Conservation (phyloP, 2,797 vertebrate species). For the Chloroceryle inda region DNA sequence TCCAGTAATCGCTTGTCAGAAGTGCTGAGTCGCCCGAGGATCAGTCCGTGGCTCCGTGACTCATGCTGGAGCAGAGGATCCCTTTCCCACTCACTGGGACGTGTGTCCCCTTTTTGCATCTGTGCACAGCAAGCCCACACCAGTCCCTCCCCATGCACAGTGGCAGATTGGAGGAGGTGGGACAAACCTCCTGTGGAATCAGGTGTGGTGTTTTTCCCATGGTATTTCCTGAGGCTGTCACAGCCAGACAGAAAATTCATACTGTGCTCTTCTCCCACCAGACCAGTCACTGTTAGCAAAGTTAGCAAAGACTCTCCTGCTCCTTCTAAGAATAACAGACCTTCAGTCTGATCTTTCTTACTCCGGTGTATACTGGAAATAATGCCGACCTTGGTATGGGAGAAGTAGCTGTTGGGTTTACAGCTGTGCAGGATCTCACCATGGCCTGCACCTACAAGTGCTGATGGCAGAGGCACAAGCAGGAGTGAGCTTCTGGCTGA, state of each 20-base stretch:
- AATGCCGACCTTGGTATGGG: background rate
- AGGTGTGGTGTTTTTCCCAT: background rate
- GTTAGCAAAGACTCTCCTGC: background rate
- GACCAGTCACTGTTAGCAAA: background rate
- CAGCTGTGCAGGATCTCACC: background rate
- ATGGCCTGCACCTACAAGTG: background rate
- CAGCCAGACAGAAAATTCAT: background rate
- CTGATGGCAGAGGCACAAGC: background rate
- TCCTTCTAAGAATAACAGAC: background rate
- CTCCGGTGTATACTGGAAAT: background rate
- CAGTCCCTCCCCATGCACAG: background rate
- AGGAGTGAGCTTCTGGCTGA: background rate
- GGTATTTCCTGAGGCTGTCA: conserved; percentile 7
- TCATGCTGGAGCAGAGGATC: conserved; percentile 22
- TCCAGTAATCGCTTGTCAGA: background rate
- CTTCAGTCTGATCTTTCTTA: background rate
- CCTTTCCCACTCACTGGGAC: background rate
- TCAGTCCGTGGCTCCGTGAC: background rate
- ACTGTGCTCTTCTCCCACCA: conserved; percentile 33
- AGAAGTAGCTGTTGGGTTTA: background rate
- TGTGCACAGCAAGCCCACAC: background rate
- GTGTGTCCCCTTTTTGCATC: background rate
- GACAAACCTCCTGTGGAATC: background rate
- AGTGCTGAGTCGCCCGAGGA: background rate
- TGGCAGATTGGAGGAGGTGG: background rate